Conservation (phyloP, 2,113 vertebrate species). For the Copsychus sechellarum region DNA sequence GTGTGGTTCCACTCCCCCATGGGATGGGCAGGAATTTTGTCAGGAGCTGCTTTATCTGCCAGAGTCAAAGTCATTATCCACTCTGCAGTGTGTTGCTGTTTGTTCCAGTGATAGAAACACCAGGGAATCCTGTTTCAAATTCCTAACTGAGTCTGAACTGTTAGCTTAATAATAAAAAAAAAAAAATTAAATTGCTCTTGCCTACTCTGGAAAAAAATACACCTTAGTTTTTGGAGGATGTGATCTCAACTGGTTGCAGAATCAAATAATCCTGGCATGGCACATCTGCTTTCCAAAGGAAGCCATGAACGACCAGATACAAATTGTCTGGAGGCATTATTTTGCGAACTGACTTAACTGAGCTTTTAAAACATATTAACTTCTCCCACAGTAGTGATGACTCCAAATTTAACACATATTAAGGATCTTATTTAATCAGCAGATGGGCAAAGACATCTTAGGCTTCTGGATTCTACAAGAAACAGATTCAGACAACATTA, state of each 20-base stretch:
- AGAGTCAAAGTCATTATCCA: neutral
- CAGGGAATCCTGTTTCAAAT: neutral
- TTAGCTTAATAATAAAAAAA: neutral
- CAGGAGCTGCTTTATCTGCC: neutral
- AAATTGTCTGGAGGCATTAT: neutral
- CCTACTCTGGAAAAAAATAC: neutral
- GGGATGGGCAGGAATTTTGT: neutral
- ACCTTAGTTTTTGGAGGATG: neutral
- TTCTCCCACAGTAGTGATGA: neutral
- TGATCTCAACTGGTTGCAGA: neutral
- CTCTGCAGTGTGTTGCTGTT: neutral
- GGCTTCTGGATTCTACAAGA: neutral
- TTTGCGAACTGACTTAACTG: neutral
- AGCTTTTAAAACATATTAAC: neutral
- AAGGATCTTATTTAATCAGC: neutral
- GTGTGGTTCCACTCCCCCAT: neutral
- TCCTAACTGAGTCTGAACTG: neutral
- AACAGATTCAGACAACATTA: neutral
- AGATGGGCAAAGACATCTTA: neutral
- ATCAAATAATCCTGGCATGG: neutral
- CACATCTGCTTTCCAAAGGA: neutral
- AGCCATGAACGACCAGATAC: neutral
- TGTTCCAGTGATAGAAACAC: neutral
- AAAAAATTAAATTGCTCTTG: neutral
- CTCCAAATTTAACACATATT: neutral